Conservation (phyloP, 2,797 vertebrate genomes). For the Danio choprae region DNA sequence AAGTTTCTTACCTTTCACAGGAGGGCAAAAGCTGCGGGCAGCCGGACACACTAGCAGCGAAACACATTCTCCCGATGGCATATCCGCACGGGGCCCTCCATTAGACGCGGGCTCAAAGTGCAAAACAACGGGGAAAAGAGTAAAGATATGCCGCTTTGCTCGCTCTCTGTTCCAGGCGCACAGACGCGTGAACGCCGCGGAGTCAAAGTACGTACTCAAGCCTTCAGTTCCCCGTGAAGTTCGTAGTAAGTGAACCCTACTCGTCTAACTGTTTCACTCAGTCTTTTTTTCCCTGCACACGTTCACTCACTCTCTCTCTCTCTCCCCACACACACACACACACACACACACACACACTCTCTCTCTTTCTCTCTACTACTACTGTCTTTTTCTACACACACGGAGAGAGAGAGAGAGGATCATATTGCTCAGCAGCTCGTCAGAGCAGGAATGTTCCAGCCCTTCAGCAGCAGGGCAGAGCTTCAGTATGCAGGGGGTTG, state of each 20-base stretch:
- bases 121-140: constrained; percentile 59
- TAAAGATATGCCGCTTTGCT: constrained; percentile 31
- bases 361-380: constrained; percentile 58
- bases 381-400: constrained; percentile 64
- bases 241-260: constrained; percentile 51
- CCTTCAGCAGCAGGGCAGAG: constrained; percentile 66
- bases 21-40: constrained; percentile 70
- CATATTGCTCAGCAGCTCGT: constrained; percentile 81
- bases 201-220: constrained; percentile 45
- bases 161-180: constrained; percentile 17
- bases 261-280: constrained; percentile 37
- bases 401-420: constrained; percentile 75
- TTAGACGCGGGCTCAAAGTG: constrained; percentile 76
- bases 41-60: constrained; percentile 68
- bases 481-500: constrained; percentile 45
- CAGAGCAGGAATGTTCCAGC: constrained; percentile 81
- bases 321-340: constrained; percentile 62
- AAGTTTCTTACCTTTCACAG: constrained; percentile 76
- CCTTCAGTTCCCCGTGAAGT: constrained; percentile 47
- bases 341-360: constrained; percentile 47
- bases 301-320: constrained; percentile 12
- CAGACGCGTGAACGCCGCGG: constrained; percentile 18
- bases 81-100: constrained; percentile 85
- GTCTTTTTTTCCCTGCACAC: constrained; percentile 48
- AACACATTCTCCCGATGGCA: constrained; percentile 75